Conservation (phyloP, 2,113 vertebrate genomes). For the Sinosuthora webbiana region DNA sequence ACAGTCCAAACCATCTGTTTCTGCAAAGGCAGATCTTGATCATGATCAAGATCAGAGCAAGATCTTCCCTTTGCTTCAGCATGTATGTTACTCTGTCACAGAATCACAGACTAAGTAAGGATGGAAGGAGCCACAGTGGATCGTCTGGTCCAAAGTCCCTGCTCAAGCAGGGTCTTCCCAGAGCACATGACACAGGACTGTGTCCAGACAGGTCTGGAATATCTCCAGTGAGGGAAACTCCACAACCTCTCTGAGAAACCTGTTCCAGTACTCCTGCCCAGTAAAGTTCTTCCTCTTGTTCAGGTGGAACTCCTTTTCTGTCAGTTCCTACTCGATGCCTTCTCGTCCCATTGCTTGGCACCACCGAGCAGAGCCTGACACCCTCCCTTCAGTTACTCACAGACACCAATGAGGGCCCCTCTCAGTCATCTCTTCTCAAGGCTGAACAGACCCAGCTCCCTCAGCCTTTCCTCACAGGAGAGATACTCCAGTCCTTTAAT, state of each 20-base stretch:
- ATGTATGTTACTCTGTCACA: neutral
- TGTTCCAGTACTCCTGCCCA: neutral
- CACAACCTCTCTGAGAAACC: neutral
- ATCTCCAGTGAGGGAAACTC: neutral
- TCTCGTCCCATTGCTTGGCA: neutral
- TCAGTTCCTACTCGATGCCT: neutral
- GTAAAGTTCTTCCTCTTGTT: neutral
- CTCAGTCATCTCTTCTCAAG: neutral
- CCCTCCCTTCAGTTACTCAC: neutral
- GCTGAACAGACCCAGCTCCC: neutral
- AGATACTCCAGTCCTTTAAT: neutral
- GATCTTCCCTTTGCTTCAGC: neutral
- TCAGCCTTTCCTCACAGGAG: neutral
- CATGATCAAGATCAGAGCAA: neutral
- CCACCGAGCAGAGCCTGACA: accelerated
- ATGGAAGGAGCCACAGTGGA: neutral
- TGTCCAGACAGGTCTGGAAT: neutral
- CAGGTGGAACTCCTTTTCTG: neutral
- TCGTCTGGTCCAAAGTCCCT: neutral
- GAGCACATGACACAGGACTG: neutral
- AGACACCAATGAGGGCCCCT: neutral
- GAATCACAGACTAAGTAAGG: neutral
- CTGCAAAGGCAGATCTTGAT: neutral
- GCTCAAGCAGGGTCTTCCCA: neutral
- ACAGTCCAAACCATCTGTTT: neutral